Base-by-base conservation (phyloP, 2,113 vertebrate species). In the Aix galericulata region DNA sequence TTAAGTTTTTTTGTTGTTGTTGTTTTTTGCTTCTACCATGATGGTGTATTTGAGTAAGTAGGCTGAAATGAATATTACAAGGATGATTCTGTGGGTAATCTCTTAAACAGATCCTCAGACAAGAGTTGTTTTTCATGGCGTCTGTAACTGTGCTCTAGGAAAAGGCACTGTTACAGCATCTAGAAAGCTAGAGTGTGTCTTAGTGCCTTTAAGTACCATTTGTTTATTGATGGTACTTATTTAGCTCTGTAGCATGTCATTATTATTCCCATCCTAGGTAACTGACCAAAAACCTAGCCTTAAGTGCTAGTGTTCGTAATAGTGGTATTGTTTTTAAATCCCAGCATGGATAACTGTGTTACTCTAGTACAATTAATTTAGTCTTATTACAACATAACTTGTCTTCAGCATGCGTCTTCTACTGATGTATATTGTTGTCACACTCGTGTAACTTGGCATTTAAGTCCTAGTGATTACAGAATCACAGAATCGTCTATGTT, bases 181-280 rank as follows among this genome's bases (percentile, higher is more conserved):
- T 55, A 27, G 29, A 53, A 82, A 34, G 23, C 14, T 29, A 22
- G 32, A 10, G 22, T 40, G 56, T 16, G 22, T 20, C 31, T 27
- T 32, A 48, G 21, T 48, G 26, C 77, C 11, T 40, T 56, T 17
- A 59, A 38, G 36, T 6, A 7, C 34, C 13, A 8, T 21, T 44
- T 52, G 15, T 13, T 40, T 5, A 13, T 9, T 34, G 52, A 38
- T 38, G 23, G 36, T 48, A 18, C 20, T 48, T 48, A 48, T 10
- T 21, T 9, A 46, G 20, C 11, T 34, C 38, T 17, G 22, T 17
- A 29, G 32, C 8, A 0, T 7, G 17, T 67, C 46, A 6, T 32
- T 0, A 0, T 40, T 16, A 0, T n/a, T 16, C 36, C 21, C 13
- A 44, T n/a, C 34, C 29, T 50, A 58, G 50, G 6, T 34, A 11